Evolutionary conservation across 2,113 vertebrate genomes (phyloP), one percentile per base, ranked within the genome.

Genomic region (Lagopus muta): DNA sequence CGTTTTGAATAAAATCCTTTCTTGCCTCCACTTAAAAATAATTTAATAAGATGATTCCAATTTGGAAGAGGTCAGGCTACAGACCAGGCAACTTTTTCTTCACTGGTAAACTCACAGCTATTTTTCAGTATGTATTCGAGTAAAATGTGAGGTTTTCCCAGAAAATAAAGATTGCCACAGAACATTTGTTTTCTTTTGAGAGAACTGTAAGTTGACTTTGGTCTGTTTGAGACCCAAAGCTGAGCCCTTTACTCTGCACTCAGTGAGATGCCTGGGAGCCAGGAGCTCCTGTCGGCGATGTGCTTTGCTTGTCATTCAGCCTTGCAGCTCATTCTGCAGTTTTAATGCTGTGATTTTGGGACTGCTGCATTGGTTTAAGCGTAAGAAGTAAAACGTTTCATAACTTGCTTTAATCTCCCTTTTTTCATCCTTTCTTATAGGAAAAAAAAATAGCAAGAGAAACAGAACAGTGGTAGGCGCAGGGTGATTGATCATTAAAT

Each of bases 211-310:
- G 43, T 80, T 88, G 42, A 2, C 4, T 78, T 84, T 47, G 81
- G 30, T 57, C 57, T 79, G 52, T 1, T 22, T 57, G 10, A 2
- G 38, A 43, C 82, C 5, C 58, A 10, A 15, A 27, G 28, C 3
- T 4, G 43, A 55, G 12, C 25, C 8, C 38, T 78, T 77, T 34
- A 10, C 50, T 60, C 32, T 36, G 61, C 17, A 11, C 19, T 12
- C 24, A 73, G 45, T 14, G 72, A 84, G 81, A 58, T n/a, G 42
- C 62, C 52, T 55, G 55, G 55, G 32, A 86, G 82, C 55, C 24
- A 5, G 60, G 42, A 61, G 36, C 13, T 69, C 62, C 58, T 0
- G 0, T 4, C 10, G 30, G 69, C 58, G 15, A 8, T 1, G 13
- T 16, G 12, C 54, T 36, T 61, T 20, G 20, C 2, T 1, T 70